A percentile compares a stretch with the other conserved stretches of the same genome.
These are phyloP conservation scores for Melanotaenia boesemani DNA, from an alignment of 2,797 vertebrate species.

Conservation along the genomic window DNA sequence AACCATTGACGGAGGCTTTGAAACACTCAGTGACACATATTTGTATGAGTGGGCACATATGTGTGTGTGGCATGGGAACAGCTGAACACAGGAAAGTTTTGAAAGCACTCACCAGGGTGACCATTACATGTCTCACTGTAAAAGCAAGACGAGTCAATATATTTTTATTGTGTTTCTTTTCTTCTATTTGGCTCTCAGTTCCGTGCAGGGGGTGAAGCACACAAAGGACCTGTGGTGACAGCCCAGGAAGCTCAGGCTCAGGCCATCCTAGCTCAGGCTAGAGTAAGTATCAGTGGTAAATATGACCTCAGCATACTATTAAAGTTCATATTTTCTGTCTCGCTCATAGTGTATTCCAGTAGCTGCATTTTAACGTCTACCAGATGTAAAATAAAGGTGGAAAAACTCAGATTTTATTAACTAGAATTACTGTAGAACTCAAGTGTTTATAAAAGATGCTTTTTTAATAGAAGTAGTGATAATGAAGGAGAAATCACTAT, in stretches of 20 bases:
- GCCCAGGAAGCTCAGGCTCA: constrained; percentile 98
- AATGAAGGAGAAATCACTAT: background rate
- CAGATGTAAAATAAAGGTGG: background rate
- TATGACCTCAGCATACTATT: background rate
- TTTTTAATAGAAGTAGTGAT: background rate
- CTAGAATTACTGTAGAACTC: background rate
- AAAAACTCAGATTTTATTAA: background rate
- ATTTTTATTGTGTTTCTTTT: constrained; percentile 49
- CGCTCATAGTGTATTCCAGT: background rate
- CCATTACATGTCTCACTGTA: constrained; percentile 33
- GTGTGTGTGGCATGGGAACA: constrained; percentile 10
- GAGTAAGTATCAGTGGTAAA: constrained; percentile 82
- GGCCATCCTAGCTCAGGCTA: constrained; percentile 95
- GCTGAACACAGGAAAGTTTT: constrained; percentile 20
- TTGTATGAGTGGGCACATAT: constrained; percentile 15
- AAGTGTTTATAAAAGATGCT: background rate
- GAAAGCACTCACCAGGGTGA: constrained; percentile 35
- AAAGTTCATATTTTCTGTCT: background rate
- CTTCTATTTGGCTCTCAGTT: constrained; percentile 84
- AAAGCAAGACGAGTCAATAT: constrained; percentile 42
- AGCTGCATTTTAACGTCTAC: background rate
- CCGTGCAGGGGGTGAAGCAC: constrained; percentile 92
- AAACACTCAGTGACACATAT: constrained; percentile 57
- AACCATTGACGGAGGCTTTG: constrained; percentile 68
- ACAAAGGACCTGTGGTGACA: constrained; percentile 93